Evolutionary conservation across 2,888 invertebrate species (phyloP), one percentile per base, ranked within the genome.

Genomic region (Fissipunctia ypsillon): DNA sequence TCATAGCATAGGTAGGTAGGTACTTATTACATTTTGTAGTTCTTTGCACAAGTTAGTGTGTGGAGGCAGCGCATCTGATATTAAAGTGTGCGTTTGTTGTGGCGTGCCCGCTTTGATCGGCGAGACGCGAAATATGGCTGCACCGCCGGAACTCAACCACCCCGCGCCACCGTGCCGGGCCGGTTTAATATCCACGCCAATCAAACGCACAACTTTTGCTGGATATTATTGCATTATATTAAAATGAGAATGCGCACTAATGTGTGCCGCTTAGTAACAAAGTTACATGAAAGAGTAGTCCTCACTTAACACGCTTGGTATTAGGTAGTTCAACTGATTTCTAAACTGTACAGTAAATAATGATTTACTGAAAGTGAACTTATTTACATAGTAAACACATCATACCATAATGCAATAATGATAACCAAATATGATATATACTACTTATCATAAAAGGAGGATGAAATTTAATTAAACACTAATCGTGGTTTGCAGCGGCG

Each of bases 91-190:
- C 76, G 81, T 77, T 73, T 76, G 81, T 83, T 88, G 86, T 81
- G 88, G 76, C 85, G 81, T 85, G 84, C 83, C 76, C 78, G 84
- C 95, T 95, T 95, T 95, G 95, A 95, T 90, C 88, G 85, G 78
- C 88, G 88, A 90, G 88, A 90, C 91, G 95, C 78, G 91, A 91
- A 91, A 93, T 94, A 94, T 95, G 93, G 90, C 84, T 94, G 91
- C 92, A 85, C 88, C 87, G 79, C 61, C 83, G 91, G 89, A 88
- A 91, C 90, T 88, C 86, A 69, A 78, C 35, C 76, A 54, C 73
- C 69, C 65, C 60, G 70, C 70, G 75, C 41, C 72, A 73, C 38
- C n/a, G 31, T 35, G 25, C 41, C 57, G 16, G 2, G 79, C 43
- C 57, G 28, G 28, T 92, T 92, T 93, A 91, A 93, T 93, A 92